Base-by-base conservation (phyloP, 2,888 invertebrate species). In the Tryphoninae sp. region DNA sequence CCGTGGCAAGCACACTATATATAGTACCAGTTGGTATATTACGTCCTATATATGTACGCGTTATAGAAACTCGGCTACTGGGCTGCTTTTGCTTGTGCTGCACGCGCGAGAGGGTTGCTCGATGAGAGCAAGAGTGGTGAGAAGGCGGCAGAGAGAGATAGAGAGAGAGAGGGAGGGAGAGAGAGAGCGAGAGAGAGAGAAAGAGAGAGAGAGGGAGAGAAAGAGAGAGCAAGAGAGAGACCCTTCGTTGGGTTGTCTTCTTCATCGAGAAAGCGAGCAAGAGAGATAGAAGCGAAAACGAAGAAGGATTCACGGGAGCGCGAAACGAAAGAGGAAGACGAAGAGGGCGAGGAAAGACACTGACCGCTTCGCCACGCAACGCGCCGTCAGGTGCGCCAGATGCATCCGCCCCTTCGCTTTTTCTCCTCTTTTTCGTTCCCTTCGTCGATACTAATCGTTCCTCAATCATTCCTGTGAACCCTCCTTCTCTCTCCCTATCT, bases 351-450 rank as follows among this genome's bases (percentile, higher is more conserved):
- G 49, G 23, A 77, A 81, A 68, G 75, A 84, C 87, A 83, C 67
- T 78, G 78, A 69, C 64, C 65, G 86, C 85, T 86, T 84, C 83
- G 83, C 84, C 84, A 86, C 86, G 86, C 87, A 87, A 80, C 72
- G 72, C 53, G 87, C 87, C 88, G 90, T 91, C 91, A 91, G 91
- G 91, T 92, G 91, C 89, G 89, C 89, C 91, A 91, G 91, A 91
- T 91, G 91, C 89, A 85, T 82, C 83, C 75, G 82, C 19, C 74
- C 75, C 65, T 80, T 53, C 42, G 65, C 58, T 76, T 45, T 72
- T 72, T 82, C 84, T 85, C 86, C 84, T 68, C 45, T 9, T 59
- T 74, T 42, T 55, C 26, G 55, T 74, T 58, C 65, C 85, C 86
- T 85, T 82, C 86, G 88, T 88, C 89, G 89, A 91, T 91, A 89